These are phyloP conservation scores for Porites lutea DNA, from an alignment of 64 coral and sea anemone species.

Conservation along the genomic window DNA sequence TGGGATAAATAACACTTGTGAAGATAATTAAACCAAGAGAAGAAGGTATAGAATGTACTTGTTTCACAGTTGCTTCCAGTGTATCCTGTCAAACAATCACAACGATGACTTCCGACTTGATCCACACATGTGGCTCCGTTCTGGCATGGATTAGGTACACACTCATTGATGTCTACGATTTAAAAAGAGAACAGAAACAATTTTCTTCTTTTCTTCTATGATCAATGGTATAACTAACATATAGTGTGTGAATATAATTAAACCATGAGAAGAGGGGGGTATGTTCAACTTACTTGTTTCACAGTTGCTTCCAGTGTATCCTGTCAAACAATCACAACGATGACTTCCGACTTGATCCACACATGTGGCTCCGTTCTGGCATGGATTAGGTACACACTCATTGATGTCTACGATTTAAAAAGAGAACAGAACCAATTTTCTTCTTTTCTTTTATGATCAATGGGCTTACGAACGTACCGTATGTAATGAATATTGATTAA, in stretches of 20 bases:
- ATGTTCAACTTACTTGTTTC: not conserved
- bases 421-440: not conserved
- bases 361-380: constrained; percentile 36
- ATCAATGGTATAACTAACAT: too few relatives aligned
- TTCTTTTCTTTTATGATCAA: too few relatives aligned
- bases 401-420: not conserved
- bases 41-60: not conserved
- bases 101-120: not conserved
- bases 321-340: constrained; percentile 28
- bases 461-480: too few relatives aligned
- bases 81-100: not conserved
- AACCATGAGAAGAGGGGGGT: not conserved
- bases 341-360: not conserved
- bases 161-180: not conserved
- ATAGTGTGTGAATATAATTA: not conserved
- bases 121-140: not conserved
- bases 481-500: too few relatives aligned
- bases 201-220: too few relatives aligned
- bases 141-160: not conserved
- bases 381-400: constrained; percentile 33
- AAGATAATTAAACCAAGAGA: too few relatives aligned
- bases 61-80: not conserved
- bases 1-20: too few relatives aligned
- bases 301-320: constrained; percentile 43
- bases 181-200: not conserved